A percentile compares a stretch with the other conserved stretches of the same genome.
Evolutionary conservation across 2,113 vertebrate genomes (phyloP).

Genomic region (Cyrtonyx montezumae): DNA sequence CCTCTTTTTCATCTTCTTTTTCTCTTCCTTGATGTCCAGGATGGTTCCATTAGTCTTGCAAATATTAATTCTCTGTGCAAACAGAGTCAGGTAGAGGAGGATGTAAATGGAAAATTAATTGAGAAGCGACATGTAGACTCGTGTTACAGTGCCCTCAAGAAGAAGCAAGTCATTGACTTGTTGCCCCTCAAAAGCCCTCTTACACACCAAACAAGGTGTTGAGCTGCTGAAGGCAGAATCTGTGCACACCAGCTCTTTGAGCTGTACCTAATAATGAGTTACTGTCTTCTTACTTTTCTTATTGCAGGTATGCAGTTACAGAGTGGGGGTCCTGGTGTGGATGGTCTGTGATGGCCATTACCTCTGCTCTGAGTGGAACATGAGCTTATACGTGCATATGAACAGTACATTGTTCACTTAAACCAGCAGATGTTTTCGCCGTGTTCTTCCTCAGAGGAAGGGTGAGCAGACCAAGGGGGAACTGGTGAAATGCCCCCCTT

Average conservation of each 20-base stretch:
- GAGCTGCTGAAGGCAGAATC: not conserved
- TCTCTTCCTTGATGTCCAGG: slow-evolving; percentile 33
- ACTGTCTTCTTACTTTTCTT: not conserved
- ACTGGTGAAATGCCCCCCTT: not conserved
- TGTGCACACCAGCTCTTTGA: not conserved
- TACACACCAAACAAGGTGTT: not conserved
- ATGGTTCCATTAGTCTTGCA: slow-evolving; percentile 70
- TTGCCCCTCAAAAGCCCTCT: not conserved
- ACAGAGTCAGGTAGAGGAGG: slow-evolving; percentile 55
- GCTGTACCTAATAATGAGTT: not conserved
- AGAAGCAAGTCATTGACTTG: slow-evolving; percentile 14
- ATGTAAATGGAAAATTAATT: slow-evolving; percentile 75
- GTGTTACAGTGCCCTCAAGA: not conserved
- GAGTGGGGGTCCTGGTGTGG: not conserved
- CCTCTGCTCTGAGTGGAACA: not conserved
- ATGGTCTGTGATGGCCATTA: not conserved
- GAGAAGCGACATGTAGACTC: slow-evolving; percentile 12
- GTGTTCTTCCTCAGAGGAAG: not conserved
- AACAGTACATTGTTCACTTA: not conserved
- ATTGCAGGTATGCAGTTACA: not conserved
- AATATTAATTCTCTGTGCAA: slow-evolving; percentile 76
- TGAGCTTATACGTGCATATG: not conserved
- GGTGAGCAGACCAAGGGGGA: not conserved
- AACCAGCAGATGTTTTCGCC: not conserved
- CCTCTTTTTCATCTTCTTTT: not conserved